phyloP scores from a whole-genome alignment of 2,888 invertebrate genomes.

The Synergus laeviventris region DNA sequence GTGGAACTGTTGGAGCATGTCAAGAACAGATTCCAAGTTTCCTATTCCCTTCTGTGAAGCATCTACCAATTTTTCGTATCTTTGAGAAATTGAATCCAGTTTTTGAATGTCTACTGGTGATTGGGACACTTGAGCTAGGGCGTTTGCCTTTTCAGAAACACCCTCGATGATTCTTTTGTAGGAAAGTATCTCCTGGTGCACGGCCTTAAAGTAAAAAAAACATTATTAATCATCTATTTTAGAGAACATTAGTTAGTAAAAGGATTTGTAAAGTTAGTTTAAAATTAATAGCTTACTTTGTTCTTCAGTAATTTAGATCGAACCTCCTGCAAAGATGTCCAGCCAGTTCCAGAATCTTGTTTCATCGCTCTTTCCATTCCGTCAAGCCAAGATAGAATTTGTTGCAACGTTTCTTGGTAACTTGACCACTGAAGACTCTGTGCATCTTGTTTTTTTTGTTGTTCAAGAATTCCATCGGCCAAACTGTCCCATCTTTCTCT shows the following conservation, averaged over 20 bases:
- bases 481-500: slow-evolving; percentile 93
- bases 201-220: slow-evolving; percentile 76
- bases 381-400: slow-evolving; percentile 91
- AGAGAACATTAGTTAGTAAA: background rate
- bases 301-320: slow-evolving; percentile 90
- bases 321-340: slow-evolving; percentile 90
- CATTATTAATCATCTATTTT: slow-evolving; percentile 36
- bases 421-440: slow-evolving; percentile 89
- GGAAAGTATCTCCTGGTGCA: slow-evolving; percentile 91
- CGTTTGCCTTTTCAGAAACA: slow-evolving; percentile 91
- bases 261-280: slow-evolving; percentile 1
- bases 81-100: slow-evolving; percentile 84
- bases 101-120: slow-evolving; percentile 81
- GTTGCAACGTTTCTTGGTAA: slow-evolving; percentile 90
- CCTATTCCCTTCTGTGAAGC: slow-evolving; percentile 83
- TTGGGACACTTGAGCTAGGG: slow-evolving; percentile 80
- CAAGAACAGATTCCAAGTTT: slow-evolving; percentile 86
- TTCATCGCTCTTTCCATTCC: slow-evolving; percentile 88
- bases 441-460: slow-evolving; percentile 90
- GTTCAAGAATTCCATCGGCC: slow-evolving; percentile 88
- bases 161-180: slow-evolving; percentile 94
- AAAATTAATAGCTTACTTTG: slow-evolving; percentile 77
- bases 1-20: slow-evolving; percentile 90
- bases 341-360: slow-evolving; percentile 83
- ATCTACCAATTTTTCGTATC: slow-evolving; percentile 85